A percentile compares a stretch with the other conserved stretches of the same genome.
Evolutionary conservation across 2,797 vertebrate species (phyloP).

Genomic region (Muraenolepis orangiensis): DNA sequence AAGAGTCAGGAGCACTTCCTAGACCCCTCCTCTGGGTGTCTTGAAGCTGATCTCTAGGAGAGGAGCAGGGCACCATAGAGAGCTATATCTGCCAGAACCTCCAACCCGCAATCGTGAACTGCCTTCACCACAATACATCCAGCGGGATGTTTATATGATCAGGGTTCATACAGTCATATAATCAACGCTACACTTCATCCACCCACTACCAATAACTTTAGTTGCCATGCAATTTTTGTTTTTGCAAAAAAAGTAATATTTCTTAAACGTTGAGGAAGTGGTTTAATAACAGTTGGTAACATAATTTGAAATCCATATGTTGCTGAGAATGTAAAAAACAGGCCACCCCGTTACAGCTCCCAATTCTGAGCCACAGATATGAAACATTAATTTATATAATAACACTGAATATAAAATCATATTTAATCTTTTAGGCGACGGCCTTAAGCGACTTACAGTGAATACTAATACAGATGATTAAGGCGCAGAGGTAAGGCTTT

Average conservation of each 20-base stretch:
- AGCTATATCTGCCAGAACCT: slow-evolving; percentile 12
- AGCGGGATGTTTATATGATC: neutral
- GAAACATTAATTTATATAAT: neutral
- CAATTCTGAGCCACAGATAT: slow-evolving; percentile 18
- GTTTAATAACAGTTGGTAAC: neutral
- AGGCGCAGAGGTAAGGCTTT: neutral
- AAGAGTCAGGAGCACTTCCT: slow-evolving; percentile 49
- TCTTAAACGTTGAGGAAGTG: too few species aligned
- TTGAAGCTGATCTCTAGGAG: slow-evolving; percentile 62
- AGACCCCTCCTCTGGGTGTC: slow-evolving; percentile 56
- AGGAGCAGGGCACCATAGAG: slow-evolving; percentile 40
- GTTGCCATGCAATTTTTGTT: neutral
- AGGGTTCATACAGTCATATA: neutral
- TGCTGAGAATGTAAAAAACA: neutral
- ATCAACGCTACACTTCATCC: neutral
- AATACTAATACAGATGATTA: neutral
- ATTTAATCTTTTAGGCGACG: neutral
- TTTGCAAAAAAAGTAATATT: neutral
- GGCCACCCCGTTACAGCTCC: neutral
- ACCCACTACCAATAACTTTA: neutral
- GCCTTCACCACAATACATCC: neutral
- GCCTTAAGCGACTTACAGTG: neutral
- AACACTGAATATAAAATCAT: neutral
- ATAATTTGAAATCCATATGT: neutral
- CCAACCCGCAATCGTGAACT: neutral